Base-by-base conservation (phyloP, 2,888 invertebrate genomes). In the Dolichopus griseipennis region DNA sequence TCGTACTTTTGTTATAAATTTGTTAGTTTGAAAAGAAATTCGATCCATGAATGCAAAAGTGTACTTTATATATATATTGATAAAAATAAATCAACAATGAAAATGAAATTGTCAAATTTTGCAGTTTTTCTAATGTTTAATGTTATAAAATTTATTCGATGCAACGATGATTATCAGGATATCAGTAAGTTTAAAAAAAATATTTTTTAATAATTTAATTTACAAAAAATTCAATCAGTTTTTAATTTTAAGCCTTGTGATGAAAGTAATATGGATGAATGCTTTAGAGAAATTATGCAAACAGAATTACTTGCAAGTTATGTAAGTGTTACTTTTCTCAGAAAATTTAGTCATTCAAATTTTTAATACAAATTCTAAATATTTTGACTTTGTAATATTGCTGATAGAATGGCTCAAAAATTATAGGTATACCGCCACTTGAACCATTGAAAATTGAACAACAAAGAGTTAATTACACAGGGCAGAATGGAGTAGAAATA, bases 231-330 rank as follows among this genome's bases (percentile, higher is more conserved):
- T 61, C 81, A 83, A 22, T 27, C 79, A 86, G 86, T 77, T 9
- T 82, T 83, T 68, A 84, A 84, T 73, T 76, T 87, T 1, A 84
- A 85, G 71, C 79, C 84, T 67, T 88, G 88, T 74, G 83, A 83
- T 73, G 84, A 85, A 66, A 81, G 82, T 18, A 84, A 87, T 65
- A 80, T 86, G 15, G 86, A 86, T 73, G 84, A 85, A 66, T 88
- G 88, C 73, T 76, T 88, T 41, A 80, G 83, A 68, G 84, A 85
- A 18, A 84, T 84, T 2, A 81, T 87, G 4, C 84, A 85, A 74
- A 75, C 80, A 18, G 83, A 85, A 61, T 73, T 86, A 20, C 78
- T 78, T 9, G 78, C 78, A 61, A 71, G 79, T n/a, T 71, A 72
- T 9, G 34, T 70, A 75, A 18, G 6, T 37, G 37, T 37, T 10